phyloP scores from a whole-genome alignment of 2,113 vertebrate genomes.

The Xenus cinereus region DNA sequence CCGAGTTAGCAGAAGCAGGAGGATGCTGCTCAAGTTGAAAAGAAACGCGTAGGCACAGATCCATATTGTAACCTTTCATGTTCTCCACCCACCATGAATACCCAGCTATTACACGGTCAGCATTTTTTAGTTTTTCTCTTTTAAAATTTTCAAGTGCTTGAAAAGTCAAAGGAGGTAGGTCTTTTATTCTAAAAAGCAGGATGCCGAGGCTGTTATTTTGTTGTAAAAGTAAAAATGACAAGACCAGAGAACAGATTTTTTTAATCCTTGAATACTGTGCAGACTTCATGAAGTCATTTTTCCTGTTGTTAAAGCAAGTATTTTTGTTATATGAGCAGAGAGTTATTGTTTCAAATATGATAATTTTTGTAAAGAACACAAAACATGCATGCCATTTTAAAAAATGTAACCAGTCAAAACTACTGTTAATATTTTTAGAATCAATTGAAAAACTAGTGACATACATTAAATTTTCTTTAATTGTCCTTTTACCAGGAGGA shows the following conservation, averaged over 20 bases:
- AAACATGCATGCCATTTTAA: background rate
- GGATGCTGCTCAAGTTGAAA: conserved; percentile 74
- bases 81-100: conserved; percentile 73
- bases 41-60: conserved; percentile 72
- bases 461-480: background rate
- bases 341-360: conserved; percentile 18
- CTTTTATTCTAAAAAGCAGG: conserved; percentile 64
- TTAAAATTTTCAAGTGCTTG: conserved; percentile 71
- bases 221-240: conserved; percentile 59
- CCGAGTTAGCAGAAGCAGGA: conserved; percentile 85
- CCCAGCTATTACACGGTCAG: conserved; percentile 78
- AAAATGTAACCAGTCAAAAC: background rate
- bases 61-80: conserved; percentile 77
- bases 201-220: conserved; percentile 67
- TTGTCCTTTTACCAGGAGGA: background rate
- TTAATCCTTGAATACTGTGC: background rate
- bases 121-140: conserved; percentile 73
- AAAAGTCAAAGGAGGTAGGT: conserved; percentile 65
- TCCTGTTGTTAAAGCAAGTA: background rate
- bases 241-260: conserved; percentile 25
- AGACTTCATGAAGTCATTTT: conserved; percentile 39
- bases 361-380: background rate
- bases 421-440: background rate
- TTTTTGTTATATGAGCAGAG: background rate
- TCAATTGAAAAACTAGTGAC: background rate